phyloP scores from a whole-genome alignment of 2,113 vertebrate genomes.

The Barnardius zonarius region DNA sequence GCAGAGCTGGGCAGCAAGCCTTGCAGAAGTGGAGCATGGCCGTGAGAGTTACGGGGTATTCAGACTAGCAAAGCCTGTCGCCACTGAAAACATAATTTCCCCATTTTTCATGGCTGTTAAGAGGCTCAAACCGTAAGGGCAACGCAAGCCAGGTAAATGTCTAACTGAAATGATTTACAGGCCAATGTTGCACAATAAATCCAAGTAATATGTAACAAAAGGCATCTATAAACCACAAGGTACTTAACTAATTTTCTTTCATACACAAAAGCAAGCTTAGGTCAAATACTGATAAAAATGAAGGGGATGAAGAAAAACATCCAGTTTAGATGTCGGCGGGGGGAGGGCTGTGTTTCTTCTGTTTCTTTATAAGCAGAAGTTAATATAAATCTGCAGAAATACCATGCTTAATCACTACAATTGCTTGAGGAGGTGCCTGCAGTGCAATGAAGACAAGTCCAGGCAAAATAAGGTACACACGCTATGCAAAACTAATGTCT shows the following conservation, averaged over 20 bases:
- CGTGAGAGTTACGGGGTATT: fast-evolving
- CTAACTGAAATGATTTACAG: slow-evolving; percentile 35
- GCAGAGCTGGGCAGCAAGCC: not conserved
- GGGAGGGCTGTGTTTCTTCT: not conserved
- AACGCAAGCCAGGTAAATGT: slow-evolving; percentile 22
- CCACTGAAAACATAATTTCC: not conserved
- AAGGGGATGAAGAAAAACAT: slow-evolving; percentile 20
- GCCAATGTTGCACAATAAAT: slow-evolving; percentile 29
- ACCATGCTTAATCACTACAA: slow-evolving; percentile 59
- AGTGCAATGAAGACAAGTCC: slow-evolving; percentile 55
- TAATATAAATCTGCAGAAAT: slow-evolving; percentile 65
- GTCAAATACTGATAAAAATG: slow-evolving; percentile 6
- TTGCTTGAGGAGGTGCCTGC: slow-evolving; percentile 61
- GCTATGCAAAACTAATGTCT: slow-evolving; percentile 45
- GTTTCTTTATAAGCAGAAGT: slow-evolving; percentile 47
- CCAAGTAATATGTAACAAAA: slow-evolving; percentile 8
- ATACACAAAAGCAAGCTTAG: not conserved
- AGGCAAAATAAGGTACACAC: slow-evolving; percentile 32
- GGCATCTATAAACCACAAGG: slow-evolving; percentile 27
- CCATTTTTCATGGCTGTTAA: not conserved
- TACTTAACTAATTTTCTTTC: slow-evolving; percentile 54
- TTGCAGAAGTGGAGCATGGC: not conserved
- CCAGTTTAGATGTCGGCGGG: not conserved
- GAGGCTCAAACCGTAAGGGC: slow-evolving; percentile 24
- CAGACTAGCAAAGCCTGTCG: not conserved